Evolutionary conservation across 2,888 invertebrate species (phyloP).

Genomic region (Romanomermis culicivorax): DNA sequence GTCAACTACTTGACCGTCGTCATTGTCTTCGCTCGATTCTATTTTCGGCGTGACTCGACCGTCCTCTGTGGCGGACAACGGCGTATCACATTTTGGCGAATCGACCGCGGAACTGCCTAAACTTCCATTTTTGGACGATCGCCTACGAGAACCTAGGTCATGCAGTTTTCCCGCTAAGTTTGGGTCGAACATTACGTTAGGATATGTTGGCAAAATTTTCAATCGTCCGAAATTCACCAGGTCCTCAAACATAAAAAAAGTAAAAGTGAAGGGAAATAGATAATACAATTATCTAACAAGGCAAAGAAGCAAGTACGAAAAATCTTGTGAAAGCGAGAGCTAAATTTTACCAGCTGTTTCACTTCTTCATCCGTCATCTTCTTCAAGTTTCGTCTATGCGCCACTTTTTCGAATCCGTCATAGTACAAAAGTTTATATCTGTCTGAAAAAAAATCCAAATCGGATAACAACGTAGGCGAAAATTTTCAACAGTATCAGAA

Average conservation of each 20-base stretch:
- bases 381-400: background rate
- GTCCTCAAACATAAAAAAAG: constrained; percentile 1
- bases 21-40: background rate
- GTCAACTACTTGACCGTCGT: background rate
- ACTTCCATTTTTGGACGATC: background rate
- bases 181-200: constrained; percentile 5
- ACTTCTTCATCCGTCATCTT: constrained; percentile 6
- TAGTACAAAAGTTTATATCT: constrained; percentile 5
- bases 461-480: no score
- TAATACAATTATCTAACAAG: no score
- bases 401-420: constrained; percentile 5
- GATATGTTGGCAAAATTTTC: constrained; percentile 5
- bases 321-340: no score
- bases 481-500: no score
- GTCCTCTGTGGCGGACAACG: background rate
- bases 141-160: background rate
- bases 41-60: background rate
- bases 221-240: constrained; percentile 4
- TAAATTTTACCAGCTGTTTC: constrained; percentile 3
- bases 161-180: background rate
- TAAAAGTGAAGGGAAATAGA: no score
- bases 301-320: no score
- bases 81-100: background rate
- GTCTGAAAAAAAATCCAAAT: constrained; percentile 4
- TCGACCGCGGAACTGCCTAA: background rate